Base-by-base conservation (phyloP, 2,113 vertebrate species). In the Rhagologus leucostigma region DNA sequence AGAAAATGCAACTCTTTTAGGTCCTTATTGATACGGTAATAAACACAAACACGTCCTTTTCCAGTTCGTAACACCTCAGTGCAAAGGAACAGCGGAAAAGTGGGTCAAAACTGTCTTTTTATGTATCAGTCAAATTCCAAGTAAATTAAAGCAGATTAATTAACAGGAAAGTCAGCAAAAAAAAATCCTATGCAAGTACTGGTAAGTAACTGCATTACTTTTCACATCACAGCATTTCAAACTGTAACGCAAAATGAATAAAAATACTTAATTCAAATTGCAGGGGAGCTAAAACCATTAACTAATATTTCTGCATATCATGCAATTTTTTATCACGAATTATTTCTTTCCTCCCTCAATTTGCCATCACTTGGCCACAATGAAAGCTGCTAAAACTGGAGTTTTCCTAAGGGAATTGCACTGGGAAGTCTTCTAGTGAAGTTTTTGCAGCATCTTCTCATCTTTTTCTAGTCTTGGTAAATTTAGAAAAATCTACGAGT, bases 61-160 rank as follows among this genome's bases (percentile, higher is more conserved):
- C 57, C 53, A 46, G 47, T 55, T 71, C 20, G 0, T 17, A 89
- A 60, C 30, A 42, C 37, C 62, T 64, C 55, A 69, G 39, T 68
- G 84, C 63, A 81, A 84, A 92, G 27, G 16, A 84, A 67, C 49
- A 83, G 63, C 11, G 55, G 47, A 52, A 84, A 96, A 91, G 55
- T 93, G 80, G 90, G 90, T 76, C 47, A 87, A 69, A 91, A 59
- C 16, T 78, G 92, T 33, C 70, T 85, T 93, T 93, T 73, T 33
- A 81, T 79, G 9, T 10, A 84, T 78, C 86, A 68, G 37, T 92
- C 88, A 95, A 81, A 94, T 46, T 71, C 57, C 59, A 91, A 69
- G 30, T 86, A 69, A 86, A 96, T 89, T 86, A 95, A 94, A 87
- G 30, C 60, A 93, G 68, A 95, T 94, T 94, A 92, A 83, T 76